phyloP scores from a whole-genome alignment of 2,113 vertebrate genomes.

The Eupsittula cactorum region DNA sequence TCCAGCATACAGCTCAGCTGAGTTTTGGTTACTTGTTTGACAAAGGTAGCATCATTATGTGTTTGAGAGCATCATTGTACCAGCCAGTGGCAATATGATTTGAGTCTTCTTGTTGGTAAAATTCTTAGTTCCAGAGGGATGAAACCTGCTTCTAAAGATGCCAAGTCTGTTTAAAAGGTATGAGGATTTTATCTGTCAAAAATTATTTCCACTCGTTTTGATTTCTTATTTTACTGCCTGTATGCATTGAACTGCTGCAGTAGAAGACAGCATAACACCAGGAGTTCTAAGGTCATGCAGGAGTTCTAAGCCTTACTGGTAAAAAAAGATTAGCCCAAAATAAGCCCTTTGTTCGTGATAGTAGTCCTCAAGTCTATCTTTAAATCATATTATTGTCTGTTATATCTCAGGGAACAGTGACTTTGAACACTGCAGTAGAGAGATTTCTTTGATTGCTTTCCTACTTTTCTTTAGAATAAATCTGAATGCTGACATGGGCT shows the following conservation, averaged over 20 bases:
- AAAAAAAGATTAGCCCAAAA: background rate
- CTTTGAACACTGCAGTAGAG: background rate
- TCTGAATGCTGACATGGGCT: background rate
- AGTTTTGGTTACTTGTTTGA: background rate
- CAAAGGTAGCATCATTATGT: background rate
- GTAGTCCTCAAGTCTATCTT: background rate
- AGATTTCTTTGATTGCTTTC: background rate
- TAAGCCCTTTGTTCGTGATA: background rate
- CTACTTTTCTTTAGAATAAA: background rate
- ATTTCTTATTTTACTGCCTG: background rate
- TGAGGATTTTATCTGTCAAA: background rate
- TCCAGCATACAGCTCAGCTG: background rate
- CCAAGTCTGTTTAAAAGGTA: background rate
- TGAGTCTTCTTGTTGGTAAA: background rate
- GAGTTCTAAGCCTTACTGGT: background rate
- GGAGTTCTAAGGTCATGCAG: background rate
- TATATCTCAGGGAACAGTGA: background rate
- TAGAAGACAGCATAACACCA: background rate
- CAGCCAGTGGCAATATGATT: background rate
- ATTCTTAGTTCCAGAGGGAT: background rate
- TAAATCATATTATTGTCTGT: background rate
- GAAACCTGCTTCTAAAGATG: background rate
- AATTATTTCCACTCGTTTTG: background rate
- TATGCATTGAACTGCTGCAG: background rate
- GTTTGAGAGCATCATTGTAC: background rate